phyloP scores from a whole-genome alignment of 2,113 vertebrate species.

The Paradisaea rubra region DNA sequence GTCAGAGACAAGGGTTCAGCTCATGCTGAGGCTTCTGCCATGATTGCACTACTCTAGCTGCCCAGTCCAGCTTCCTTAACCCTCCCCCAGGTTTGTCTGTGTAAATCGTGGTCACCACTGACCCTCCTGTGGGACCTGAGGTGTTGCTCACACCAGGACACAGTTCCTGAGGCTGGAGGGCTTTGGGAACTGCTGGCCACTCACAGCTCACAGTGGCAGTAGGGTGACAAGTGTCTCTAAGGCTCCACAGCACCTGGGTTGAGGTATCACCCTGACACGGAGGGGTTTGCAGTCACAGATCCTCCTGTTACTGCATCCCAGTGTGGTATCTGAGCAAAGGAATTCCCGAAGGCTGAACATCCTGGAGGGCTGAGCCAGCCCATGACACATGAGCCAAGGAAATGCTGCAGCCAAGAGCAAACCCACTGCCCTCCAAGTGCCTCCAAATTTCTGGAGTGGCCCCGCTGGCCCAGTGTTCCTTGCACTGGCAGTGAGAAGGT shows the following conservation, averaged over 20 bases:
- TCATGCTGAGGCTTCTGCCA: background rate
- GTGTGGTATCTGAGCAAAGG: background rate
- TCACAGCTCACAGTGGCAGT: background rate
- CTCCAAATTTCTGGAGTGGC: background rate
- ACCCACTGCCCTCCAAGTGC: background rate
- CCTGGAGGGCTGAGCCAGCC: background rate
- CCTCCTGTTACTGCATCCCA: background rate
- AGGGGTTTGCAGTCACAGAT: background rate
- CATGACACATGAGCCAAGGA: background rate
- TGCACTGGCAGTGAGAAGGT: background rate
- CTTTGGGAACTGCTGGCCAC: background rate
- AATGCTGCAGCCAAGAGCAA: background rate
- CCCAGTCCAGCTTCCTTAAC: background rate
- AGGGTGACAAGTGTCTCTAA: background rate
- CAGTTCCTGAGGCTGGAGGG: background rate
- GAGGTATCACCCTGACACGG: background rate
- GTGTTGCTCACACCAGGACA: background rate
- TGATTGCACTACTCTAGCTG: background rate
- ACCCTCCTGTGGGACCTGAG: background rate
- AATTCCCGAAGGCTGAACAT: background rate
- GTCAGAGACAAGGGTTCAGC: background rate
- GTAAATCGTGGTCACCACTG: background rate
- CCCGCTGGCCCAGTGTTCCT: background rate
- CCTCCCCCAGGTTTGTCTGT: background rate
- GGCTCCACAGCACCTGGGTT: background rate